A percentile compares a stretch with the other conserved stretches of the same genome.
These are phyloP conservation scores for Sarcophaga carnaria DNA, from an alignment of 2,888 invertebrate species.

Conservation along the genomic window DNA sequence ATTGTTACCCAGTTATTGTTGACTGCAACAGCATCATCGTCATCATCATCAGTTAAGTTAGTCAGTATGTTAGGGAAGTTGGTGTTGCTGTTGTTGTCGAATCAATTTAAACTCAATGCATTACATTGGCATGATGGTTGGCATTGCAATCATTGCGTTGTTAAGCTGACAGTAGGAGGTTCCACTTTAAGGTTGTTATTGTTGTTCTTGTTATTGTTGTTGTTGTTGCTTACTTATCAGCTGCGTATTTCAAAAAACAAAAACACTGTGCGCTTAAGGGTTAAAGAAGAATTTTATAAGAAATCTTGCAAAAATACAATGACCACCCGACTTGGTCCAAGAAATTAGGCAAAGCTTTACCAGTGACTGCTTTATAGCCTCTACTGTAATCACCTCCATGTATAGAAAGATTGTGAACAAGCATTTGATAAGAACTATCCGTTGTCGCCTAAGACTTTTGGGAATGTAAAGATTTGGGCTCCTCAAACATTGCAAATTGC, in stretches of 20 bases:
- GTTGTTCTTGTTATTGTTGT: too few species aligned
- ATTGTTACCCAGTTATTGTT: not conserved
- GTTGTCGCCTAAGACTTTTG: too few species aligned
- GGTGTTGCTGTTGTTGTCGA: slow-evolving; percentile 44
- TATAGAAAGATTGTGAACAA: too few species aligned
- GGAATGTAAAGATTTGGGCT: too few species aligned
- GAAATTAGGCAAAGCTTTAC: too few species aligned
- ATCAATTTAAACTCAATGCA: slow-evolving; percentile 65
- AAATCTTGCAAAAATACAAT: not conserved
- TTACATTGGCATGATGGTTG: slow-evolving; percentile 63
- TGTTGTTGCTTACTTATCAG: too few species aligned
- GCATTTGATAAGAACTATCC: too few species aligned
- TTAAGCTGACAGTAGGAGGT: slow-evolving; percentile 67
- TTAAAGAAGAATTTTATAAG: not conserved
- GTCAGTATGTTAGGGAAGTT: not conserved
- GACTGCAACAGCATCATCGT: not conserved
- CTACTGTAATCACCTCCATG: too few species aligned
- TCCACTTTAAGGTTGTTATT: slow-evolving; percentile 50
- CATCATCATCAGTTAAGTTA: slow-evolving; percentile 36
- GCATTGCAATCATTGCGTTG: slow-evolving; percentile 60
- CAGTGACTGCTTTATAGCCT: too few species aligned
- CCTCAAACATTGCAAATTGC: too few species aligned
- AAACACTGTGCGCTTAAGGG: slow-evolving; percentile 15
- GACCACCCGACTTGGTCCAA: too few species aligned
- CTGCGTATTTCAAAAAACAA: not conserved